Base-by-base conservation (phyloP, 2,888 invertebrate genomes). In the Sipha maydis region DNA sequence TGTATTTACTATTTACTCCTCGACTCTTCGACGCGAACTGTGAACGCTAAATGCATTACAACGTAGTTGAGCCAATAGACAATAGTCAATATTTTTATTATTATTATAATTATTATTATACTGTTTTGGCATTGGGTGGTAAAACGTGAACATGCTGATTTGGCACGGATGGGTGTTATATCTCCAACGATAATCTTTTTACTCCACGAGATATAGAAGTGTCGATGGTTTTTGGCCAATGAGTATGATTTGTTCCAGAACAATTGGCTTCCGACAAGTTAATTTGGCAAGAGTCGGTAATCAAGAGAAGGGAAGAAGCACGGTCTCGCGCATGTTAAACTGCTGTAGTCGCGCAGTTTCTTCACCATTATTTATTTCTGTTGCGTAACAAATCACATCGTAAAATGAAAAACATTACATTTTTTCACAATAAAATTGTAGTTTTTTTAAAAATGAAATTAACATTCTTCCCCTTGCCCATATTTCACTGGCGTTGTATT, bases 141-240 rank as follows among this genome's bases (percentile, higher is more conserved):
- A 71, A 82, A 82, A 69, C 54, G 38, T n/a, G 73, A 75, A 83
- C 83, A 56, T 19, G 21, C 28, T 38, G 73, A 75, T 83, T 82
- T 83, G 83, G 83, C 83, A 83, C 83, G 79, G 61, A 28, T 25
- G 25, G 9, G n/a, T 4, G 31, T 19, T 31, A 48, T 21, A 28
- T 41, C 41, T 75, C 4, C 41, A 41, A 75, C 41, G 31, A 48
- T 48, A 48, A 25, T 71, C 21, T 41, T 76, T 41, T n/a, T 9
- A 54, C 79, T 8, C n/a, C 28, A 14, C 25, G 31, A n/a, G 19
- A 61, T n/a, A 56, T 3, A 41, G 34, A 19, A 54, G 83, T 56
- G 73, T 75, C 82, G 41, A 69, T 82, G 69, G 48, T 82, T 75
- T 56, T 75, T 73, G 56, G 83, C 73, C 73, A 25, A 83, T 54